phyloP scores from a whole-genome alignment of 2,888 invertebrate genomes.

The Cerastis leucographa region DNA sequence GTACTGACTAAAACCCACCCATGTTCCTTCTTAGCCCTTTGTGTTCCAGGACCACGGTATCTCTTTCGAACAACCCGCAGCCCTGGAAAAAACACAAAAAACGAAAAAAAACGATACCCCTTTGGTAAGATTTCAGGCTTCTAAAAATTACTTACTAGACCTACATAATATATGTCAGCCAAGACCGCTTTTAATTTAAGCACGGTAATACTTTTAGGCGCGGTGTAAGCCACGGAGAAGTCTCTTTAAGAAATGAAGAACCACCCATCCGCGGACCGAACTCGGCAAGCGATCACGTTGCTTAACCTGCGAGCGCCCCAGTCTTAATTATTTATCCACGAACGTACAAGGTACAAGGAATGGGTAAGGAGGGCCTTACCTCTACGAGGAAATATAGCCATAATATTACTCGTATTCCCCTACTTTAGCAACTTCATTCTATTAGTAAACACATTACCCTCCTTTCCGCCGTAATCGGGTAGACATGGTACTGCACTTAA shows the following conservation, averaged over 20 bases:
- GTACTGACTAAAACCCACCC: too few species aligned
- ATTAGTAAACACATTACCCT: slow-evolving; percentile 49
- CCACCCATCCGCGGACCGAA: neutral
- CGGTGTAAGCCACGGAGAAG: neutral
- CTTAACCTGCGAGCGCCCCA: neutral
- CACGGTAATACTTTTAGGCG: too few species aligned
- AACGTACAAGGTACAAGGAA: neutral
- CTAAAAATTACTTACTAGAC: neutral
- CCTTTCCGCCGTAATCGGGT: slow-evolving; percentile 28
- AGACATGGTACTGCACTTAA: slow-evolving; percentile 32
- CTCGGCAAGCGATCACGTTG: neutral
- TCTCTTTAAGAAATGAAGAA: too few species aligned
- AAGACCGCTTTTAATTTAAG: too few species aligned
- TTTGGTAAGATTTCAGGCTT: neutral
- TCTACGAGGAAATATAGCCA: neutral
- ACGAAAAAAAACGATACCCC: neutral
- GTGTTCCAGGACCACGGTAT: too few species aligned
- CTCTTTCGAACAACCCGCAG: too few species aligned
- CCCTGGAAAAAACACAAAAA: too few species aligned
- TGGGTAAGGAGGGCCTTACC: neutral
- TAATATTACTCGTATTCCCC: neutral
- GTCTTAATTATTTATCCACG: neutral
- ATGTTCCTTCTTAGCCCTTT: too few species aligned
- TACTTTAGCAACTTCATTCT: slow-evolving; percentile 27
- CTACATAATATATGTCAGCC: neutral